These are phyloP conservation scores for Mnemiopsis leidyi DNA, from an alignment of 37 sponge, comb jelly and placozoan genomes.

Conservation along the genomic window DNA sequence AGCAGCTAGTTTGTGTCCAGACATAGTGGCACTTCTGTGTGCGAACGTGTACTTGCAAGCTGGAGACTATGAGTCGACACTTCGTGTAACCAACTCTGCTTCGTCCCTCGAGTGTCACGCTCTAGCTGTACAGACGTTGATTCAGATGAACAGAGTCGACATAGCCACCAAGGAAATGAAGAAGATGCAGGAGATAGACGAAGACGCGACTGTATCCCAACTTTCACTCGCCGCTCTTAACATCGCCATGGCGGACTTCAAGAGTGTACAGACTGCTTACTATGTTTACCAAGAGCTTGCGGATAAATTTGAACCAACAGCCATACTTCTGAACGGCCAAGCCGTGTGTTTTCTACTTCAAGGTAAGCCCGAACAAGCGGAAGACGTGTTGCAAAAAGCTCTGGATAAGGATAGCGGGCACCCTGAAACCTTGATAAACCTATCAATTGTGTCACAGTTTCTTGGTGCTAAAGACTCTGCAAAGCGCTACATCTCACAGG, in stretches of 20 bases:
- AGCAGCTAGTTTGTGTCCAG: neutral
- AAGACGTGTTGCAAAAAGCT: slow-evolving; percentile 85
- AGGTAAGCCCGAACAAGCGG: slow-evolving; percentile 95
- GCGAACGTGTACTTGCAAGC: slow-evolving; percentile 42
- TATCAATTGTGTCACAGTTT: slow-evolving; percentile 87
- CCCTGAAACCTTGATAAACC: slow-evolving; percentile 91
- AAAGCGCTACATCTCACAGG: slow-evolving; percentile 83
- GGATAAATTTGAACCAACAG: slow-evolving; percentile 91
- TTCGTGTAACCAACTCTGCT: slow-evolving; percentile 45
- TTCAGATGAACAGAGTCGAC: slow-evolving; percentile 90
- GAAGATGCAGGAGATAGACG: slow-evolving; percentile 91
- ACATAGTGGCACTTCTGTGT: slow-evolving; percentile 48
- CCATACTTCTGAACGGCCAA: slow-evolving; percentile 90
- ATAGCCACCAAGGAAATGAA: slow-evolving; percentile 96
- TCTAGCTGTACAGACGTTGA: slow-evolving; percentile 81
- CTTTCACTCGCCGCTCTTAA: slow-evolving; percentile 92
- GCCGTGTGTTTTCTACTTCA: slow-evolving; percentile 79
- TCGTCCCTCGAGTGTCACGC: slow-evolving; percentile 68
- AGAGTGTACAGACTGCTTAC: slow-evolving; percentile 67
- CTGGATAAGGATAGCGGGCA: slow-evolving; percentile 94
- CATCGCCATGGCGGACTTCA: slow-evolving; percentile 73
- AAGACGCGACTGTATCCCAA: slow-evolving; percentile 93
- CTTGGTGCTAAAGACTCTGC: slow-evolving; percentile 76
- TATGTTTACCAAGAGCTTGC: slow-evolving; percentile 97
- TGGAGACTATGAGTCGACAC: slow-evolving; percentile 46